Base-by-base conservation (phyloP, 2,888 invertebrate species). In the Drosophila longiperda region DNA sequence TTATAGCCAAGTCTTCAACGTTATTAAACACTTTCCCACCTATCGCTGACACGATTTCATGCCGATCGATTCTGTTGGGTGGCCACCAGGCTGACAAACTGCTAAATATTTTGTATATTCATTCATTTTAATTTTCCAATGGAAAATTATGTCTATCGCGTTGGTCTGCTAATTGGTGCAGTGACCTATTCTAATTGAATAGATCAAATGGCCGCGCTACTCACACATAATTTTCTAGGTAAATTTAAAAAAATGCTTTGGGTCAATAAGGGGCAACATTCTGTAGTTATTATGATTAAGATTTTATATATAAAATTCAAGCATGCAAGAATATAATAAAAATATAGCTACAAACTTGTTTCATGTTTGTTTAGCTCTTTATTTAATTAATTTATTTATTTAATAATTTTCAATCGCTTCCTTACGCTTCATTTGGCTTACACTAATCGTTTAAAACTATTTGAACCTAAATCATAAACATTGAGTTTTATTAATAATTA, bases 181-280 rank as follows among this genome's bases (percentile, higher is more conserved):
- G 73, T 67, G 85, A 89, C 89, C 85, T 79, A 64, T 66, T 50
- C 70, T 71, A 87, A 89, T 86, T 86, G 77, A 74, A 83, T 71
- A 77, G 86, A 84, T 86, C 82, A 89, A 80, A 70, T 68, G 59
- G 59, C 63, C 60, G 50, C n/a, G 15, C 38, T 65, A 29, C 17
- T 55, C 38, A 11, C 23, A 32, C 50, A 62, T 59, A 52, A 74
- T 66, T 74, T 63, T 12, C 29, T 55, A 45, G 20, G 34, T 49
- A 54, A 45, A 15, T 23, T 53, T 32, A 20, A 32, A 61, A 36
- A 50, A 61, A 40, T 58, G 34, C n/a, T 40, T 48, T 2, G 62
- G 80, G 76, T 60, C 65, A 79, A 33, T 26, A 67, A 32, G 34
- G 29, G n/a, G 29, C 42, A 26, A 48, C 8, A n/a, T 49, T 50